Conservation (phyloP, 35 echinoderm and acorn worm species). For the Heliocidaris tuberculata region DNA sequence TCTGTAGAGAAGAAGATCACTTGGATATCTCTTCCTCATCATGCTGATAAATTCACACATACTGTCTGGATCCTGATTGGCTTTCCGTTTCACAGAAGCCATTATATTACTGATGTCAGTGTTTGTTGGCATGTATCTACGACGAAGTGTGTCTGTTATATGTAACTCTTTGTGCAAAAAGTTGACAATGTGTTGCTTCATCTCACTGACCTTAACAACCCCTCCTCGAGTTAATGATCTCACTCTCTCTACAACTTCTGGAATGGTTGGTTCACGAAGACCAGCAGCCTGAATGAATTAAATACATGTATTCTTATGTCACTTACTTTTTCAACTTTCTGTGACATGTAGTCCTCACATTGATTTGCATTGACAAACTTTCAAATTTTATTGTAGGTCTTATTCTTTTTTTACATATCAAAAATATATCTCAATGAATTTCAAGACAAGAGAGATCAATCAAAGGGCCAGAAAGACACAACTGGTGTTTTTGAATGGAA, state of each 20-base stretch:
- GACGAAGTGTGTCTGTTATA: background rate
- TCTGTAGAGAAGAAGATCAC: background rate
- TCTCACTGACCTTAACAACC: conserved; percentile 8
- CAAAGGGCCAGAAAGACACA: too few species aligned
- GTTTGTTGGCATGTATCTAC: conserved; percentile 27
- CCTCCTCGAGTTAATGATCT: background rate
- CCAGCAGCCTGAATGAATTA: conserved; percentile 14
- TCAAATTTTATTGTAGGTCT: too few species aligned
- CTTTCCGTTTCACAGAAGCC: conserved; percentile 14
- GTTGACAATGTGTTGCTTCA: conserved; percentile 20
- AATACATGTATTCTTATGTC: background rate
- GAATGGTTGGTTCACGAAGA: conserved; percentile 27
- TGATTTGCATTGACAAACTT: too few species aligned
- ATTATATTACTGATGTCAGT: conserved; percentile 18
- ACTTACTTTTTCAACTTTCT: too few species aligned
- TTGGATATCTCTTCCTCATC: background rate
- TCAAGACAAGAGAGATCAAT: too few species aligned
- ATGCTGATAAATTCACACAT: background rate
- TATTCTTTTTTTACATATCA: too few species aligned
- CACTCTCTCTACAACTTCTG: conserved; percentile 21
- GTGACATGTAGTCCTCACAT: too few species aligned
- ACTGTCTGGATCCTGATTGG: background rate
- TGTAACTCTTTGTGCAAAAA: conserved; percentile 30
- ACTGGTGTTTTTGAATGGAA: too few species aligned
- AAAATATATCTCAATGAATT: too few species aligned